A percentile compares a stretch with the other conserved stretches of the same genome.
Conservation (phyloP, 2,888 invertebrate species). For the Eupeodes luniger region DNA sequence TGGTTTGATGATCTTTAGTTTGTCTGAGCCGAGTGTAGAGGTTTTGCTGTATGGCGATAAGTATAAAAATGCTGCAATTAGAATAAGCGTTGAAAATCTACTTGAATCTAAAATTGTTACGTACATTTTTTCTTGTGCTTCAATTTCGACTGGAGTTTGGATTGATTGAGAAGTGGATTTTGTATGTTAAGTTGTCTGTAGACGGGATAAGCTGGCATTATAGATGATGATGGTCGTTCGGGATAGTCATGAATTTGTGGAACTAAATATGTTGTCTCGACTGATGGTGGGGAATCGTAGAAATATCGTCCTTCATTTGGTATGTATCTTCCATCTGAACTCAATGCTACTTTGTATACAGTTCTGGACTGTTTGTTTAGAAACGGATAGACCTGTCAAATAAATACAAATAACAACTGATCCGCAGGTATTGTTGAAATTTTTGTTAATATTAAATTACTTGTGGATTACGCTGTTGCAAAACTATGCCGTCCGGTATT, state of each 20-base stretch:
- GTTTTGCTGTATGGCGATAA: slow-evolving; percentile 59
- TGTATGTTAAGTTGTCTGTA: slow-evolving; percentile 81
- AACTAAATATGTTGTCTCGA: slow-evolving; percentile 87
- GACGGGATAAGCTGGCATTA: slow-evolving; percentile 80
- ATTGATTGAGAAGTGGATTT: slow-evolving; percentile 81
- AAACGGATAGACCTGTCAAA: slow-evolving; percentile 82
- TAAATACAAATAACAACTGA: background rate
- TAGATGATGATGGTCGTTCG: slow-evolving; percentile 76
- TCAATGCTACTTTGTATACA: slow-evolving; percentile 84
- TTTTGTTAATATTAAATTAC: slow-evolving; percentile 70
- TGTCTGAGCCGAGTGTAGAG: slow-evolving; percentile 36
- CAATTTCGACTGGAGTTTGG: slow-evolving; percentile 81
- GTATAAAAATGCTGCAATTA: slow-evolving; percentile 66
- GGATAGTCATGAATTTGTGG: slow-evolving; percentile 83
- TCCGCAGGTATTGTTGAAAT: background rate
- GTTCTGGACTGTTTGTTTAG: slow-evolving; percentile 81
- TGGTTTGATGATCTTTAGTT: slow-evolving; percentile 55
- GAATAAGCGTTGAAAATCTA: slow-evolving; percentile 33
- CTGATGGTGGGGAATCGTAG: slow-evolving; percentile 83
- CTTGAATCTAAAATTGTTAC: background rate
- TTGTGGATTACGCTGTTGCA: slow-evolving; percentile 85
- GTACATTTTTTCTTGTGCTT: slow-evolving; percentile 81
- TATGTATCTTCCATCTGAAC: slow-evolving; percentile 85
- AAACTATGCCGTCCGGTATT: slow-evolving; percentile 86
- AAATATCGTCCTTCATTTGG: slow-evolving; percentile 85